Conservation (phyloP, 2,888 invertebrate genomes). For the Camponotus fellah region DNA sequence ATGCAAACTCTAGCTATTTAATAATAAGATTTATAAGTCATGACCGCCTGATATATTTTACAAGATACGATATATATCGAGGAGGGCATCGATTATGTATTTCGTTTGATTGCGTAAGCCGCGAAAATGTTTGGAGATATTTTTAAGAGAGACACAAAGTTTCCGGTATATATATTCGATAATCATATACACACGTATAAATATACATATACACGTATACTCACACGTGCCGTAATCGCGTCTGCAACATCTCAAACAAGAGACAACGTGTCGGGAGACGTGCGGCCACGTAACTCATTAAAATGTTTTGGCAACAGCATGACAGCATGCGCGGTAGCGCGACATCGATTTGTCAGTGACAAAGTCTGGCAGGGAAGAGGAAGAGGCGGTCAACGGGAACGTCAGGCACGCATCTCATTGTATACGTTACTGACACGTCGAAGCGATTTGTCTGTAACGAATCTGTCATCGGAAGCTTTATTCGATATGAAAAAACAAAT, state of each 20-base stretch:
- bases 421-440: constrained; percentile 66
- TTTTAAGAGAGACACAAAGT: not conserved
- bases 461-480: constrained; percentile 18
- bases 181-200: not conserved
- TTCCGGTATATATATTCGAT: not conserved
- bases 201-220: not conserved
- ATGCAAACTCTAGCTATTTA: not conserved
- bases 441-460: constrained; percentile 67
- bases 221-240: constrained; percentile 40
- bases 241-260: constrained; percentile 23
- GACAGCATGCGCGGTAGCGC: constrained; percentile 73
- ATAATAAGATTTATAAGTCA: not conserved
- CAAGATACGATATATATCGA: not conserved
- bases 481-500: not conserved
- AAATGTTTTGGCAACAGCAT: constrained; percentile 78
- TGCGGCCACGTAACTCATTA: constrained; percentile 57
- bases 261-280: constrained; percentile 37
- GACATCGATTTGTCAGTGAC: constrained; percentile 80
- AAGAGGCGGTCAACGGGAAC: constrained; percentile 24
- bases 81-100: not conserved
- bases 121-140: not conserved
- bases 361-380: constrained; percentile 57
- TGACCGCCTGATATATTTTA: not conserved
- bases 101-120: not conserved
- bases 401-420: constrained; percentile 60